Percentiles rank a stretch among this genome's conserved stretches.
Evolutionary conservation across 2,888 invertebrate genomes (phyloP).

Genomic region (Cephalotes varians): DNA sequence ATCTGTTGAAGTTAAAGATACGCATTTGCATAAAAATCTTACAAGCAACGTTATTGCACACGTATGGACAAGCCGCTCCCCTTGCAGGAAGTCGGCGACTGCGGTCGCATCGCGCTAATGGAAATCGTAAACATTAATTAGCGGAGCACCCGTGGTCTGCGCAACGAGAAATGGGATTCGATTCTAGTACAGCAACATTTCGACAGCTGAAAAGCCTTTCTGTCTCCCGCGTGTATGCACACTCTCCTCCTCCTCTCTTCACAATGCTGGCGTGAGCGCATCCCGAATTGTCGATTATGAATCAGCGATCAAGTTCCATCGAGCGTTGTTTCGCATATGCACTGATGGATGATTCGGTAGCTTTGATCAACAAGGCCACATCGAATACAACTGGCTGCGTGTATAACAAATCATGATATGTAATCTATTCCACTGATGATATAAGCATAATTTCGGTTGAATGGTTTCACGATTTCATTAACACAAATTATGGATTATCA

Average conservation of each 20-base stretch:
- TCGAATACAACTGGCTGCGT: neutral
- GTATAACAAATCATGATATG: slow-evolving; percentile 1
- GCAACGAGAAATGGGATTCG: slow-evolving; percentile 70
- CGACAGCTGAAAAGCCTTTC: slow-evolving; percentile 43
- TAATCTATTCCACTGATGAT: neutral
- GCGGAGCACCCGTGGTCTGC: slow-evolving; percentile 73
- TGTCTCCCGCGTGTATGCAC: neutral
- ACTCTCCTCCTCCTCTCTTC: neutral
- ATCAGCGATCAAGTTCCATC: slow-evolving; percentile 44
- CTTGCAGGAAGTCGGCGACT: slow-evolving; percentile 77
- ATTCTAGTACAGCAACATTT: slow-evolving; percentile 37
- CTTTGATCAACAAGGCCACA: slow-evolving; percentile 42
- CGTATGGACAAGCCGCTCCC: slow-evolving; percentile 54
- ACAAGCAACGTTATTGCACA: slow-evolving; percentile 38
- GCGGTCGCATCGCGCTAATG: slow-evolving; percentile 79
- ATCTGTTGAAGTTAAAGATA: slow-evolving; percentile 16
- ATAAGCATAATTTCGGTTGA: neutral
- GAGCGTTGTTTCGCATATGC: slow-evolving; percentile 42
- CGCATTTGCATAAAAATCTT: slow-evolving; percentile 46
- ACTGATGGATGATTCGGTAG: slow-evolving; percentile 43
- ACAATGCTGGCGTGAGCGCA: slow-evolving; percentile 7
- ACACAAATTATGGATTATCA: slow-evolving; percentile 11
- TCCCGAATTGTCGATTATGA: slow-evolving; percentile 52
- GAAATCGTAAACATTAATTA: slow-evolving; percentile 83
- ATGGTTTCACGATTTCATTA: slow-evolving; percentile 6